A percentile compares a stretch with the other conserved stretches of the same genome.
Conservation (phyloP, 1,140 invertebrate species). For the Trichomalopsis sarcophagae region DNA sequence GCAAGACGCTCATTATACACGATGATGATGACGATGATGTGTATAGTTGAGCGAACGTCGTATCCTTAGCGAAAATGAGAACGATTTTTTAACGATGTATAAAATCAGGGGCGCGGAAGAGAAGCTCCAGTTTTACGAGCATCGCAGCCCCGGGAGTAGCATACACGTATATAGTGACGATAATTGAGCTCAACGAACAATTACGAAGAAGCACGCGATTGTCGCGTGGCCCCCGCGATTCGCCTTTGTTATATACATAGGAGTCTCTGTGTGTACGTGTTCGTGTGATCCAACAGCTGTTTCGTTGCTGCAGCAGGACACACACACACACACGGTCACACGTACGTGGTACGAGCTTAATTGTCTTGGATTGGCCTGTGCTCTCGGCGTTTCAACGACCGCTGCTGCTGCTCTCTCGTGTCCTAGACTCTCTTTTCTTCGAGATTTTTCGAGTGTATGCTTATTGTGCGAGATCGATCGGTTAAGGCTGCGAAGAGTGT, state of each 20-base stretch:
- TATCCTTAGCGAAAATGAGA: too few relatives aligned
- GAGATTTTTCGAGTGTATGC: neutral
- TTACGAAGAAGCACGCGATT: slow-evolving; percentile 57
- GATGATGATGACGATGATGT: too few relatives aligned
- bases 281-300: neutral
- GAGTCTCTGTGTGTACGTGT: neutral
- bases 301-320: neutral
- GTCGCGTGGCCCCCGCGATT: slow-evolving; percentile 45
- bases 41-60: too few relatives aligned
- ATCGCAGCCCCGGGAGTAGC: slow-evolving; percentile 31
- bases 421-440: too few relatives aligned
- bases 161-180: slow-evolving; percentile 46
- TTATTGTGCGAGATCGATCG: neutral
- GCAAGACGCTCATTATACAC: too few relatives aligned
- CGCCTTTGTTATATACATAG: neutral
- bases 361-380: slow-evolving; percentile 1
- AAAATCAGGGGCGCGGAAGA: neutral
- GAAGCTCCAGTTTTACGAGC: slow-evolving; percentile 28
- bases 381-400: neutral
- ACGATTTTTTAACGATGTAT: neutral
- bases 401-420: neutral
- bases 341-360: neutral
- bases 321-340: neutral
- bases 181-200: slow-evolving; percentile 68
- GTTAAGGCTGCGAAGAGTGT: neutral